Percentiles rank a stretch among this genome's conserved stretches.
These are phyloP conservation scores for Chanos chanos DNA, from an alignment of 2,797 vertebrate species.

Conservation along the genomic window DNA sequence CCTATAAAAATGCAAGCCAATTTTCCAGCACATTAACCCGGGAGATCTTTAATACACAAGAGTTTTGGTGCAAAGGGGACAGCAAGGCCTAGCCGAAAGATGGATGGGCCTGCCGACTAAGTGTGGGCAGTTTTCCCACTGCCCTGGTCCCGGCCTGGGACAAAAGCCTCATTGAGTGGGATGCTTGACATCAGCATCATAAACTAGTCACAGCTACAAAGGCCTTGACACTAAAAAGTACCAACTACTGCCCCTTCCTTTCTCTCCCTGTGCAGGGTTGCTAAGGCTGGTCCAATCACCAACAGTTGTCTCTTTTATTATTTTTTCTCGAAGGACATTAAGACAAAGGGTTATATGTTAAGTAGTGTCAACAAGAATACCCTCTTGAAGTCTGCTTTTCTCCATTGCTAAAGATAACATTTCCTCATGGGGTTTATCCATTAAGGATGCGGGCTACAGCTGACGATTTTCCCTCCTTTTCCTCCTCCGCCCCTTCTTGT, in stretches of 20 bases:
- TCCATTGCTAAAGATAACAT: slow-evolving; percentile 69
- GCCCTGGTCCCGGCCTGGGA: slow-evolving; percentile 89
- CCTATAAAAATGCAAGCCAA: slow-evolving; percentile 99
- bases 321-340: slow-evolving; percentile 58
- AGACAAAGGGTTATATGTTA: slow-evolving; percentile 81
- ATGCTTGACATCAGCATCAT: slow-evolving; percentile 99
- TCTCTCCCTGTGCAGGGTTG: slow-evolving; percentile 77
- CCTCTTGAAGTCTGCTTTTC: slow-evolving; percentile 68
- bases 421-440: slow-evolving; percentile 64
- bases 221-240: slow-evolving; percentile 96
- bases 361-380: slow-evolving; percentile 78
- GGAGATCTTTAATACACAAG: slow-evolving; percentile 91
- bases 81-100: slow-evolving; percentile 83
- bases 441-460: slow-evolving; percentile 33
- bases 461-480: slow-evolving; percentile 43
- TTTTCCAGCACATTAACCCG: slow-evolving; percentile 99
- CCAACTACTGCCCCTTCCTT: slow-evolving; percentile 82
- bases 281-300: slow-evolving; percentile 75
- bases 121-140: slow-evolving; percentile 97
- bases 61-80: slow-evolving; percentile 78
- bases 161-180: slow-evolving; percentile 99
- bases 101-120: slow-evolving; percentile 93
- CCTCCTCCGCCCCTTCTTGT: background rate
- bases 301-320: slow-evolving; percentile 76
- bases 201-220: slow-evolving; percentile 98